Evolutionary conservation across 2,888 invertebrate species (phyloP), one percentile per base, ranked within the genome.

Genomic region (Dascillus cervinus): DNA sequence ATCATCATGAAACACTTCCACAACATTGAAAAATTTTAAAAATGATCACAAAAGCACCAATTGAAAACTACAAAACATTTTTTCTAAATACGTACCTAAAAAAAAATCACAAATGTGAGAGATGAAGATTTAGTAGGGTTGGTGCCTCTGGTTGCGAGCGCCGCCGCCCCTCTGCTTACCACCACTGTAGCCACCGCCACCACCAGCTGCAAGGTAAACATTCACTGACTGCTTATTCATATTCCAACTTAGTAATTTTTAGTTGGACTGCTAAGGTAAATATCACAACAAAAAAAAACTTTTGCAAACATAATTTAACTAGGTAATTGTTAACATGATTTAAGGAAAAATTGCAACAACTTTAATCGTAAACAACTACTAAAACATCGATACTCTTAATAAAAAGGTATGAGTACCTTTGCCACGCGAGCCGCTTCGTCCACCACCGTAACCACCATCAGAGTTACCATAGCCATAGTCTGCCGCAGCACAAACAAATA

Each of bases 391-490:
- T n/a, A n/a, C n/a, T n/a, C n/a, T n/a, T 17, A 25, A 26, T 34
- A 37, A 33, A 42, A 9, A 28, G 11, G 24, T 24, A 24, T 22
- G 28, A 29, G 33, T 86, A 86, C 87, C 87, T 87, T 87, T 87
- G 72, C 77, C 77, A 70, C 79, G 82, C 72, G 83, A 76, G 74
- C 85, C 82, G 72, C 82, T 75, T 71, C 86, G 82, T 70, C 83
- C 84, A 73, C 83, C 80, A 70, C 71, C 74, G 71, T 85, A 85
- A 75, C 86, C 85, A 75, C 84, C 83, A 71, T 85, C 82, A 78
- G 82, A 84, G 74, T 81, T 82, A 76, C 82, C 83, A 76, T 81
- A 81, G 79, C 83, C 82, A 75, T 84, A 85, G 78, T 84, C 86
- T 80, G 76, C 73, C 73, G 70, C 73, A 46, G 47, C 43, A 46